phyloP scores from a whole-genome alignment of 1,140 invertebrate species.

The Phortica variegata region DNA sequence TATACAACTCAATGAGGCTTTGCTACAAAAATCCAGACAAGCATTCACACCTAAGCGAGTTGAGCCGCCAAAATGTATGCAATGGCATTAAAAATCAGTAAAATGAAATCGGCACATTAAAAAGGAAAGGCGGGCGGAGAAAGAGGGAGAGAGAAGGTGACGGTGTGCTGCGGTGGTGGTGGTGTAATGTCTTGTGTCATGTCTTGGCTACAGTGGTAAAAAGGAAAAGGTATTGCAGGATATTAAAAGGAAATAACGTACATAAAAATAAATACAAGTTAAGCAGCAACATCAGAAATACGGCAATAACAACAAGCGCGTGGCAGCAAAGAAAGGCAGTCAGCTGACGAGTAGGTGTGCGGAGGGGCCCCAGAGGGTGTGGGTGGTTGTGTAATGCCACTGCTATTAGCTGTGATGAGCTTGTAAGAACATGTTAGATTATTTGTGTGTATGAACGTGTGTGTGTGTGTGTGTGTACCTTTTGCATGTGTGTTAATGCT shows the following conservation, averaged over 20 bases:
- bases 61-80: no score
- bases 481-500: slow-evolving; percentile 14
- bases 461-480: not conserved
- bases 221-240: slow-evolving; percentile 12
- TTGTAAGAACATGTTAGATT: no score
- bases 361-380: not conserved
- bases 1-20: no score
- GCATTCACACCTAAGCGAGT: no score
- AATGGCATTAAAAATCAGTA: slow-evolving; percentile 38
- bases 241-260: slow-evolving; percentile 8
- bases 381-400: not conserved
- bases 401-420: no score
- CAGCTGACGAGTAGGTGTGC: not conserved
- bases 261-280: slow-evolving; percentile 39
- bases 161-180: slow-evolving; percentile 21
- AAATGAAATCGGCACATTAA: slow-evolving; percentile 42
- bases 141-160: slow-evolving; percentile 23
- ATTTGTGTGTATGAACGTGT: no score
- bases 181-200: slow-evolving; percentile 25
- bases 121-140: slow-evolving; percentile 17
- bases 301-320: no score
- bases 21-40: no score
- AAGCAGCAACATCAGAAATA: not conserved
- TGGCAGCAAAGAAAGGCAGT: slow-evolving; percentile 11
- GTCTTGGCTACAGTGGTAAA: slow-evolving; percentile 18